Conservation (phyloP, 1,140 invertebrate genomes). For the Euglossa dilemma region DNA sequence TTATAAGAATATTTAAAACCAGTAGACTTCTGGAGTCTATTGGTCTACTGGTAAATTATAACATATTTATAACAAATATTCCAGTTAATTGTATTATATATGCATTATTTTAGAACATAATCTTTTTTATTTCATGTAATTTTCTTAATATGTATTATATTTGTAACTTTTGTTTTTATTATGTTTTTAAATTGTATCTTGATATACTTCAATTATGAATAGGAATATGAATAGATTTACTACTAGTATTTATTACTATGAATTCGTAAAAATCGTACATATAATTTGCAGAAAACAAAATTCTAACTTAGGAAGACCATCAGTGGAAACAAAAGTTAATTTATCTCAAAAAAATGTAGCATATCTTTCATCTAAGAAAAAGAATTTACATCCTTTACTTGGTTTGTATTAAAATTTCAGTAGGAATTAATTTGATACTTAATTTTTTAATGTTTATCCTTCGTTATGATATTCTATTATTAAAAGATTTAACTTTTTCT, state of each 20-base stretch:
- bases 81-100: neutral
- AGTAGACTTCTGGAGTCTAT: neutral
- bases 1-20: neutral
- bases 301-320: slow-evolving; percentile 73
- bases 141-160: neutral
- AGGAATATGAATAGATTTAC: no score
- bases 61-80: neutral
- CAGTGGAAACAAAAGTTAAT: slow-evolving; percentile 66
- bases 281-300: slow-evolving; percentile 76
- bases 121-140: neutral
- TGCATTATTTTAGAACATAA: neutral
- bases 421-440: slow-evolving; percentile 2
- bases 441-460: no score
- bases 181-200: neutral
- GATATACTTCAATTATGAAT: slow-evolving; percentile 48
- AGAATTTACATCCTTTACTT: slow-evolving; percentile 78
- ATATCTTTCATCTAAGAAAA: slow-evolving; percentile 80
- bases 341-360: slow-evolving; percentile 63
- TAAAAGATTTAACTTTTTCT: neutral
- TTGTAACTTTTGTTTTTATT: neutral
- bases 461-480: neutral
- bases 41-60: no score
- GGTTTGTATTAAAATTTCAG: slow-evolving; percentile 71
- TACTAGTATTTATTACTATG: neutral
- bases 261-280: neutral